phyloP scores from a whole-genome alignment of 30 jellyfish, hydroid and myxozoan species.

The Aurelia coerulea region DNA sequence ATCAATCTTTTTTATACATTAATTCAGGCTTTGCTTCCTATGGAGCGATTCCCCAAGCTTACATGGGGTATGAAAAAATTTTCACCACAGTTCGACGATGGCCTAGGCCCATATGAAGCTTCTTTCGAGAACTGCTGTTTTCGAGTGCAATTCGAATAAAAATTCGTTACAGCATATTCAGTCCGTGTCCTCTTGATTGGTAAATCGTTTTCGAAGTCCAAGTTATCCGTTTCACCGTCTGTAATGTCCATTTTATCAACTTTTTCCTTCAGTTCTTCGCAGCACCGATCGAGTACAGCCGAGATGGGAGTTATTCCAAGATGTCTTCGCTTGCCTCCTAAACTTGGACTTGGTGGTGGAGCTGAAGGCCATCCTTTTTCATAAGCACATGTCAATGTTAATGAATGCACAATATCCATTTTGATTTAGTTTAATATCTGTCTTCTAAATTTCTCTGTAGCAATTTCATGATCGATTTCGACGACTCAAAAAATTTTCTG shows the following conservation, averaged over 20 bases:
- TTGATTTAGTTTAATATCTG: background rate
- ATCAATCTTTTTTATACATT: too few species aligned
- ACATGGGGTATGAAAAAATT: constrained; percentile 14
- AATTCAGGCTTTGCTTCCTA: constrained; percentile 55
- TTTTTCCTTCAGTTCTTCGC: constrained; percentile 71
- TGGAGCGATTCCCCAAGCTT: constrained; percentile 22
- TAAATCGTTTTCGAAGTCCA: constrained; percentile 16
- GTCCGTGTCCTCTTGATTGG: constrained; percentile 62
- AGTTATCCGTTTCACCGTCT: constrained; percentile 9
- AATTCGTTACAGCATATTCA: constrained; percentile 34
- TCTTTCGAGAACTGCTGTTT: constrained; percentile 30
- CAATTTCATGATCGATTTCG: too few species aligned
- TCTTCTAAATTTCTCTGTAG: too few species aligned
- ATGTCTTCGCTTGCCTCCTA: constrained; percentile 74
- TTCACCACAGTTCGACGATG: constrained; percentile 33
- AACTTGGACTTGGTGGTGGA: constrained; percentile 90
- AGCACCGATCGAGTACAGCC: constrained; percentile 64
- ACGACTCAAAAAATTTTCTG: too few species aligned
- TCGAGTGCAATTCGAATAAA: constrained; percentile 15
- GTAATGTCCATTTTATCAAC: constrained; percentile 65
- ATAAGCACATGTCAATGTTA: background rate
- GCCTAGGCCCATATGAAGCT: constrained; percentile 61
- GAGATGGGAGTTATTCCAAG: constrained; percentile 47
- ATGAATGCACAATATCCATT: constrained; percentile 27
- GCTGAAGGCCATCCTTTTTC: constrained; percentile 81